Conservation (phyloP, 2,888 invertebrate species). For the Agrotis ipsilon region DNA sequence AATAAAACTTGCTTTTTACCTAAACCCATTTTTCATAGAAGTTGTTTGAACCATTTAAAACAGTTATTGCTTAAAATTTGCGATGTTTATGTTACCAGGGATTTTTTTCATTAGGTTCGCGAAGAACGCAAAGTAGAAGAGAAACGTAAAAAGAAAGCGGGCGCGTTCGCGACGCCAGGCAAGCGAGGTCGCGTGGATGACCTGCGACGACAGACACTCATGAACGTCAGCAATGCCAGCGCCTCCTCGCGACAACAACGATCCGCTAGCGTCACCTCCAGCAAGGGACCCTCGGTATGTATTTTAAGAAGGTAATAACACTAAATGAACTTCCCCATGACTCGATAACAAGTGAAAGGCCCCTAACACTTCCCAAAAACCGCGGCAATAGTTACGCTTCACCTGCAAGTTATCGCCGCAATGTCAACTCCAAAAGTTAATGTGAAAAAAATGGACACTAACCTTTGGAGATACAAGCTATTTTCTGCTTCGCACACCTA, state of each 20-base stretch:
- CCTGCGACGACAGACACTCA: conserved; percentile 82
- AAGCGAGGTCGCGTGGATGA: conserved; percentile 79
- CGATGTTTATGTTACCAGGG: too few relatives aligned
- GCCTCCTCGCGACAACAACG: conserved; percentile 85
- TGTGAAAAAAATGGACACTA: too few relatives aligned
- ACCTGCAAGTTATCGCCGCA: not conserved
- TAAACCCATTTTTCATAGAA: not conserved
- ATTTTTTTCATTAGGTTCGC: conserved; percentile 74
- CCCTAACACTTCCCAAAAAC: too few relatives aligned
- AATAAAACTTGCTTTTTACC: too few relatives aligned
- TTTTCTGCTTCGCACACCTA: too few relatives aligned
- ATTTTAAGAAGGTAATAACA: not conserved
- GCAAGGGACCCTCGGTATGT: conserved; percentile 69
- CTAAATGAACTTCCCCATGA: too few relatives aligned
- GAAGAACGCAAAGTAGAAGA: conserved; percentile 87
- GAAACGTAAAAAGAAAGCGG: conserved; percentile 86
- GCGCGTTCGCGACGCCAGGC: conserved; percentile 83
- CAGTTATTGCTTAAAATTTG: not conserved
- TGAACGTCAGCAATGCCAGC: conserved; percentile 86
- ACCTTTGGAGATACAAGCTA: too few relatives aligned
- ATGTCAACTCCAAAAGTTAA: not conserved
- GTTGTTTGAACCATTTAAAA: not conserved
- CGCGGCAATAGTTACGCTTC: not conserved
- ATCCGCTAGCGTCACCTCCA: conserved; percentile 81
- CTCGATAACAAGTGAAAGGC: too few relatives aligned